phyloP scores from a whole-genome alignment of 2,797 vertebrate species.

The Syngnathus acus region DNA sequence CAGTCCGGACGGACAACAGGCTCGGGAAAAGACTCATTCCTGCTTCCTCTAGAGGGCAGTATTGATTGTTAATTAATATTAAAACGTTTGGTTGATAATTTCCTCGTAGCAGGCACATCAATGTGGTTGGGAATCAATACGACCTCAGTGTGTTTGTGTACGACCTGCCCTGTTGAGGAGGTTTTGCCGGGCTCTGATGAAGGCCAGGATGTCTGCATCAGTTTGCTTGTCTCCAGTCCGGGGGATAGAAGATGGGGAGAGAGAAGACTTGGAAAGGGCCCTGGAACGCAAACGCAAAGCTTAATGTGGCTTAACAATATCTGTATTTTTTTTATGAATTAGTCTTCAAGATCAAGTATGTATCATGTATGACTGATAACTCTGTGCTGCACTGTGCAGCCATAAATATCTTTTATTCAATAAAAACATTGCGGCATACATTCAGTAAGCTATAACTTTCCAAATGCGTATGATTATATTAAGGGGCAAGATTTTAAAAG shows the following conservation, averaged over 20 bases:
- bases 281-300: conserved; percentile 57
- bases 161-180: conserved; percentile 79
- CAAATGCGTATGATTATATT: neutral
- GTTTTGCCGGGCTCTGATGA: conserved; percentile 81
- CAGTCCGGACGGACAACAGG: neutral
- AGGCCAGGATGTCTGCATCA: conserved; percentile 86
- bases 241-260: conserved; percentile 62
- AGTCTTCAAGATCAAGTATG: neutral
- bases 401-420: neutral
- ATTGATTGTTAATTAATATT: conserved; percentile 3
- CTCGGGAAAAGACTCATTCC: neutral
- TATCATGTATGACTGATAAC: neutral
- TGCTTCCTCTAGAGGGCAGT: conserved; percentile 34
- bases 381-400: neutral
- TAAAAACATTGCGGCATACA: neutral
- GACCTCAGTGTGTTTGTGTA: conserved; percentile 1
- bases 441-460: neutral
- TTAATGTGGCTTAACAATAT: neutral
- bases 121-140: neutral
- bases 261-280: conserved; percentile 29
- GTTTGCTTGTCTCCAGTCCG: conserved; percentile 85
- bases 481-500: neutral
- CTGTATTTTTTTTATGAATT: neutral
- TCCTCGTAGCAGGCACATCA: neutral
- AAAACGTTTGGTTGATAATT: too few species aligned